These are phyloP conservation scores for Apotomis turbidana DNA, from an alignment of 2,888 invertebrate genomes.

Conservation along the genomic window DNA sequence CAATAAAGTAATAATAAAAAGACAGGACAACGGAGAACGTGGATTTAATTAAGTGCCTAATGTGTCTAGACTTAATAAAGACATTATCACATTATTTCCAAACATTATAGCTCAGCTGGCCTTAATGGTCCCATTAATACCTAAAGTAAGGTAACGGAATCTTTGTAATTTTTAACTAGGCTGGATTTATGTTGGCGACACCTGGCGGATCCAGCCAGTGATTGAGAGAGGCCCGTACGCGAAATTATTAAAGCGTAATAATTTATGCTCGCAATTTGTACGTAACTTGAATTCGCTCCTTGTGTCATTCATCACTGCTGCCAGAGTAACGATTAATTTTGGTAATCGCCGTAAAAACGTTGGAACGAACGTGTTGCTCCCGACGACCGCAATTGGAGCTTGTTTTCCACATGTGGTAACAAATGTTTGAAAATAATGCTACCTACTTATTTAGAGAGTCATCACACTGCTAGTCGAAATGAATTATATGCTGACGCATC, in stretches of 20 bases:
- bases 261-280: constrained; percentile 82
- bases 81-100: neutral
- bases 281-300: constrained; percentile 79
- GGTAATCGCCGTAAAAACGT: constrained; percentile 71
- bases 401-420: neutral
- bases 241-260: constrained; percentile 79
- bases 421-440: too few relatives aligned
- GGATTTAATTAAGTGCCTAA: too few relatives aligned
- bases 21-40: too few relatives aligned
- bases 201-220: constrained; percentile 67
- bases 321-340: constrained; percentile 70
- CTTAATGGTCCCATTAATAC: constrained; percentile 42
- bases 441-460: too few relatives aligned
- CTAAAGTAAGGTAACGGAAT: constrained; percentile 50
- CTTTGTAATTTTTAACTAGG: constrained; percentile 71
- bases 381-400: constrained; percentile 17
- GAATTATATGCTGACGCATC: too few relatives aligned
- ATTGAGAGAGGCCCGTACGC: constrained; percentile 73
- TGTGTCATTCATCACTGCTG: constrained; percentile 77
- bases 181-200: constrained; percentile 73
- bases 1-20: too few relatives aligned
- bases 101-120: constrained; percentile 24
- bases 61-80: neutral
- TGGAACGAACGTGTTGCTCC: constrained; percentile 51
- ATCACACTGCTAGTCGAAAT: too few relatives aligned